Conservation (phyloP, 2,113 vertebrate species). For the Oryzias celebensis region DNA sequence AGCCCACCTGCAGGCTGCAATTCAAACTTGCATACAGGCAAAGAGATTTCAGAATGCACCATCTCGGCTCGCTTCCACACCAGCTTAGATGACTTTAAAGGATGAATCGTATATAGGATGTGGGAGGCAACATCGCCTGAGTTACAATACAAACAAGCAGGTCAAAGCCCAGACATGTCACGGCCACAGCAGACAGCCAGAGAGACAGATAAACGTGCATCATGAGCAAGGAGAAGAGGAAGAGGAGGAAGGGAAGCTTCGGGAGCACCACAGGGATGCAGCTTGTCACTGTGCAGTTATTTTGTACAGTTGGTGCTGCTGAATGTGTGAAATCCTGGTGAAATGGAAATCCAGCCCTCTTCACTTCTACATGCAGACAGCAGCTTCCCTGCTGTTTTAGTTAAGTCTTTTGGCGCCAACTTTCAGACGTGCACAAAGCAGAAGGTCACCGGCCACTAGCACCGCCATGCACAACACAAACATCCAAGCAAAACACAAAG, state of each 20-base stretch:
- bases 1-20: slow-evolving; percentile 52
- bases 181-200: slow-evolving; percentile 48
- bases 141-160: slow-evolving; percentile 47
- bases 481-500: slow-evolving; percentile 16
- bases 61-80: slow-evolving; percentile 16
- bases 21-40: slow-evolving; percentile 16
- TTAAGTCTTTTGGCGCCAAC: not conserved
- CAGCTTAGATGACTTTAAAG: slow-evolving; percentile 38
- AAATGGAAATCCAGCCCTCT: not conserved
- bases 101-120: slow-evolving; percentile 44
- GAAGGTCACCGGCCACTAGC: slow-evolving; percentile 43
- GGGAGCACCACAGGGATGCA: slow-evolving; percentile 32
- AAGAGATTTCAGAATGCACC: slow-evolving; percentile 24
- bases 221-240: slow-evolving; percentile 1
- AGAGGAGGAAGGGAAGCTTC: slow-evolving; percentile 7
- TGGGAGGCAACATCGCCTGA: slow-evolving; percentile 39
- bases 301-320: slow-evolving; percentile 10
- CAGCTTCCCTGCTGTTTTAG: slow-evolving; percentile 11
- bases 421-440: slow-evolving; percentile 6
- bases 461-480: slow-evolving; percentile 10
- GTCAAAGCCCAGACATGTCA: slow-evolving; percentile 70
- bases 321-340: not conserved
- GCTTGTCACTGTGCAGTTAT: slow-evolving; percentile 29
- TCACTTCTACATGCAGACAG: slow-evolving; percentile 3
- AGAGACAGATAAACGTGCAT: slow-evolving; percentile 1